phyloP scores from a whole-genome alignment of 2,888 invertebrate genomes.

The Drosophila melanosoma region DNA sequence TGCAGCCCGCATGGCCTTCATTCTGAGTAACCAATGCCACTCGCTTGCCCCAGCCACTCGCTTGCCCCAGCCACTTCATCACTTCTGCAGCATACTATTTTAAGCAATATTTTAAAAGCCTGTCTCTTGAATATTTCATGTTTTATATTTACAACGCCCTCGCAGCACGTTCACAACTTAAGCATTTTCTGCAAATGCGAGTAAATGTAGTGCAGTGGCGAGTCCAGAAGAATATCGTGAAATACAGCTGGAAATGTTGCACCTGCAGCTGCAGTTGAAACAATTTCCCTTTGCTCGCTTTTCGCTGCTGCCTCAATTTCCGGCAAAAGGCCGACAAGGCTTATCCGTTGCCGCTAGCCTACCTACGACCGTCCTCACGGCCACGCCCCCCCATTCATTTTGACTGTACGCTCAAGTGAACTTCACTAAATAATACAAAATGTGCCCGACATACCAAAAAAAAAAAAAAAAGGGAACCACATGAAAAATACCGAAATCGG shows the following conservation, averaged over 20 bases:
- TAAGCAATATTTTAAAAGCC: conserved; percentile 74
- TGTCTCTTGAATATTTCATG: conserved; percentile 63
- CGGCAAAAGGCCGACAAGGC: conserved; percentile 69
- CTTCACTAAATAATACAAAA: conserved; percentile 65
- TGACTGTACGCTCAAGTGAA: conserved; percentile 69
- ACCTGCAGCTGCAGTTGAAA: conserved; percentile 69
- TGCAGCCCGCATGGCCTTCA: conserved; percentile 16
- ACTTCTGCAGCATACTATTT: conserved; percentile 27
- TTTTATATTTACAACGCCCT: conserved; percentile 58
- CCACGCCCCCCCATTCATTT: conserved; percentile 61
- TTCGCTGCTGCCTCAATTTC: conserved; percentile 65
- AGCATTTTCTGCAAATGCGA: conserved; percentile 48
- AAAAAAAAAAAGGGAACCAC: conserved; percentile 20
- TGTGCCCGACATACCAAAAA: conserved; percentile 15
- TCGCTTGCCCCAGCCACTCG: not conserved
- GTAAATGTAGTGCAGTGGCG: conserved; percentile 4
- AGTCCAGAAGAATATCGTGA: conserved; percentile 9
- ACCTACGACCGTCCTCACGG: conserved; percentile 1
- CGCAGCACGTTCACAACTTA: conserved; percentile 30
- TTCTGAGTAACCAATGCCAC: not conserved
- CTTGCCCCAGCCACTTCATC: not conserved
- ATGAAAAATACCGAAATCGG: conserved; percentile 36
- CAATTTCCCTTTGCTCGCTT: conserved; percentile 49
- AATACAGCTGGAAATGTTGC: conserved; percentile 62
- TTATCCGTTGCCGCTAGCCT: conserved; percentile 57